Evolutionary conservation across 1,140 invertebrate species (phyloP).

Genomic region (Lepidurus couesii): DNA sequence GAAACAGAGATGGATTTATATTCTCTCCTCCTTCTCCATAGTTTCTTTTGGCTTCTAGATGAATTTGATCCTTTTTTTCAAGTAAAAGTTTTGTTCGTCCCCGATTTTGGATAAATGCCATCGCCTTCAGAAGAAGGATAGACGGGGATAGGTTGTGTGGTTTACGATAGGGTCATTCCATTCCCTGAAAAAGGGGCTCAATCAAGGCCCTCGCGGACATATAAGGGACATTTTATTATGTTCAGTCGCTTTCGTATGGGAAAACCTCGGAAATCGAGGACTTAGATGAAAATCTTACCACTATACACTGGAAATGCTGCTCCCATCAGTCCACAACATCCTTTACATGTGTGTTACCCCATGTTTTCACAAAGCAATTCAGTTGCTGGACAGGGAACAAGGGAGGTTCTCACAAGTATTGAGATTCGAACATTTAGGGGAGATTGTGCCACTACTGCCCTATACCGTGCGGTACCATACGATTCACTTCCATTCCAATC

Average conservation of each 20-base stretch:
- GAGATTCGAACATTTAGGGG: not conserved
- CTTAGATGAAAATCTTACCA: constrained; percentile 13
- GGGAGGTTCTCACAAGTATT: not conserved
- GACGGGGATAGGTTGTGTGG: not conserved
- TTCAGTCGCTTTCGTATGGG: not conserved
- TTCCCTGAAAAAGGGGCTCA: not conserved
- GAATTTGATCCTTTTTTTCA: not conserved
- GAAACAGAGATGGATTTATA: not conserved
- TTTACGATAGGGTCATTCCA: constrained; percentile 10
- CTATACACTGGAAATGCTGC: not conserved
- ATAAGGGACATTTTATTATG: not conserved
- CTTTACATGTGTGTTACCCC: not conserved
- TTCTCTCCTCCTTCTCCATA: not conserved
- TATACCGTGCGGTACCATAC: not conserved
- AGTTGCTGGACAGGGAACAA: not conserved
- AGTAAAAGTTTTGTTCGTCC: not conserved
- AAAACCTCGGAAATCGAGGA: not conserved
- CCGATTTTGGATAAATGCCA: not conserved
- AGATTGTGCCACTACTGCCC: not conserved
- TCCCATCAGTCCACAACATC: not conserved
- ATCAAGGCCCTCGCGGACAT: constrained; percentile 1
- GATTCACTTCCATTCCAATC: not conserved
- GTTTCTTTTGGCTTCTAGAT: not conserved
- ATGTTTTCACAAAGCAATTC: constrained; percentile 10
- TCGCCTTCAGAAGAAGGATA: not conserved